Evolutionary conservation across 1,140 invertebrate genomes (phyloP).

Genomic region (Bombus haemorrhoidalis): DNA sequence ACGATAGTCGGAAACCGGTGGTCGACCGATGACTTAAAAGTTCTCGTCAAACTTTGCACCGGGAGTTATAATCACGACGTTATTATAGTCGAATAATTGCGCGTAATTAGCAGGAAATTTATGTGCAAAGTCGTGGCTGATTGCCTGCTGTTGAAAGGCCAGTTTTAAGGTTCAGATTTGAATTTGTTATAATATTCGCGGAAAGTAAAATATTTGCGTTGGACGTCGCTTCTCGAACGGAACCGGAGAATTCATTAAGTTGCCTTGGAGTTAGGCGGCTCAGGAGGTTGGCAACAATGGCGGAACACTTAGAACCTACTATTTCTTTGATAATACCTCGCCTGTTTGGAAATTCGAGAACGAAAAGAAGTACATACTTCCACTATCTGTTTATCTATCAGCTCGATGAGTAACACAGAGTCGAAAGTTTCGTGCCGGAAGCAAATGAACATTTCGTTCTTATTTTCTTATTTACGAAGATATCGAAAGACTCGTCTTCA

Average conservation of each 20-base stretch:
- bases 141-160: background rate
- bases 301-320: background rate
- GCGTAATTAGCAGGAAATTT: conserved; percentile 33
- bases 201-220: conserved; percentile 41
- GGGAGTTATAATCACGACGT: background rate
- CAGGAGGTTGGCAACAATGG: background rate
- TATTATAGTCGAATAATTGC: conserved; percentile 41
- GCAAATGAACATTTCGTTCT: background rate
- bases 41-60: conserved; percentile 19
- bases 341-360: background rate
- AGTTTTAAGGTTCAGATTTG: background rate
- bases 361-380: no score
- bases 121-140: background rate
- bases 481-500: background rate
- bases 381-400: background rate
- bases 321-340: background rate
- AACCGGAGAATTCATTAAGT: conserved; percentile 18
- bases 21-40: conserved; percentile 12
- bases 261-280: background rate
- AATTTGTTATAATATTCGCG: conserved; percentile 1
- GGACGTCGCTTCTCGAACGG: background rate
- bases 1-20: background rate
- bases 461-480: background rate
- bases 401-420: background rate
- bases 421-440: background rate